These are phyloP conservation scores for Tetramorium bicarinatum DNA, from an alignment of 2,888 invertebrate species.

Conservation along the genomic window DNA sequence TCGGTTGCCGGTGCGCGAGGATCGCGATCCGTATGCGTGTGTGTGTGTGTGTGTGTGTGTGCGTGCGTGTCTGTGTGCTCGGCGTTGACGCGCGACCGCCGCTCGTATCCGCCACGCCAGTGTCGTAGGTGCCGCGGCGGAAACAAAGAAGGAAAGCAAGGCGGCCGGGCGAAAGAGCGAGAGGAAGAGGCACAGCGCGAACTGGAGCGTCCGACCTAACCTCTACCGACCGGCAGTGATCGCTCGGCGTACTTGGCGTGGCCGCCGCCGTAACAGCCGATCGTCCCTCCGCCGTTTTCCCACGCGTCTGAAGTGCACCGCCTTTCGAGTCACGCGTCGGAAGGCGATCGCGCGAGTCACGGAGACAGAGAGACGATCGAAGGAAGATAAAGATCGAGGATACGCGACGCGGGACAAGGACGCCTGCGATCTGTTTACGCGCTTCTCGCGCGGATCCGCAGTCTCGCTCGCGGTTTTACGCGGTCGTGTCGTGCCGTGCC, in stretches of 20 bases:
- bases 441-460: slow-evolving; percentile 52
- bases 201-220: slow-evolving; percentile 71
- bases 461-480: slow-evolving; percentile 25
- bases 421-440: slow-evolving; percentile 52
- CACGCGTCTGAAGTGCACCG: slow-evolving; percentile 35
- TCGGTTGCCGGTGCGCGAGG: not conserved
- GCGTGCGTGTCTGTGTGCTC: slow-evolving; percentile 35
- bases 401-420: not conserved
- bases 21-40: not conserved
- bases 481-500: slow-evolving; percentile 52
- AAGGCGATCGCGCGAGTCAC: slow-evolving; percentile 1
- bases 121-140: slow-evolving; percentile 27
- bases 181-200: slow-evolving; percentile 35
- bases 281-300: slow-evolving; percentile 54
- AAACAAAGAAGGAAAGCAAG: not conserved
- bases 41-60: not conserved
- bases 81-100: slow-evolving; percentile 21
- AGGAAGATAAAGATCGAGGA: not conserved
- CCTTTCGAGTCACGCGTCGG: not conserved
- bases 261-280: slow-evolving; percentile 1
- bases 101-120: slow-evolving; percentile 50
- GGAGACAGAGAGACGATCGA: not conserved
- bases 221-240: slow-evolving; percentile 72
- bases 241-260: not conserved
- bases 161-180: slow-evolving; percentile 45